Conservation (phyloP, 2,113 vertebrate species). For the Sinocyclocheilus rhinocerous region DNA sequence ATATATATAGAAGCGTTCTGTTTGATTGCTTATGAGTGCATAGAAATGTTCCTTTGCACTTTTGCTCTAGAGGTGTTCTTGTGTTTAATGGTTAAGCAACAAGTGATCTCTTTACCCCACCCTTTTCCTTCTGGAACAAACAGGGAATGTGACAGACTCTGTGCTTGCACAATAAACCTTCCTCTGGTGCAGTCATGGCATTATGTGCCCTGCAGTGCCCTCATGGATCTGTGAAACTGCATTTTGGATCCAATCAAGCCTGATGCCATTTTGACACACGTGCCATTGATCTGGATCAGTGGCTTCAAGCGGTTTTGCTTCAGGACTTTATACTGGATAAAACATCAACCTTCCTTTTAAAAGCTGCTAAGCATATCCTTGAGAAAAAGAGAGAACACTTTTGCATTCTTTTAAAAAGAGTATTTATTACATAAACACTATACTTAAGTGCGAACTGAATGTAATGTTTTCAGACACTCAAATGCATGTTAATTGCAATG, state of each 20-base stretch:
- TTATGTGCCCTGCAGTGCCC: constrained; percentile 48
- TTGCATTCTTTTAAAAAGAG: too few relatives aligned
- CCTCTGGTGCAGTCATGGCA: constrained; percentile 34
- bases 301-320: background rate
- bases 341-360: background rate
- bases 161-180: constrained; percentile 42
- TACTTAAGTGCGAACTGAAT: too few relatives aligned
- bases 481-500: background rate
- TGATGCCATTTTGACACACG: constrained; percentile 18
- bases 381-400: too few relatives aligned
- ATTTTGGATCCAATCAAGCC: constrained; percentile 16
- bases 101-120: background rate
- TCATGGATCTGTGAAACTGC: background rate
- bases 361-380: too few relatives aligned
- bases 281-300: constrained; percentile 16
- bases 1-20: background rate
- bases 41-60: background rate
- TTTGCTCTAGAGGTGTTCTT: constrained; percentile 11
- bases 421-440: too few relatives aligned
- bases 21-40: background rate
- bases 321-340: background rate
- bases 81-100: background rate
- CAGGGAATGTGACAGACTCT: constrained; percentile 6
- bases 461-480: background rate
- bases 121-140: constrained; percentile 18